These are phyloP conservation scores for Ladona fulva DNA, from an alignment of 1,140 invertebrate genomes.

Conservation along the genomic window DNA sequence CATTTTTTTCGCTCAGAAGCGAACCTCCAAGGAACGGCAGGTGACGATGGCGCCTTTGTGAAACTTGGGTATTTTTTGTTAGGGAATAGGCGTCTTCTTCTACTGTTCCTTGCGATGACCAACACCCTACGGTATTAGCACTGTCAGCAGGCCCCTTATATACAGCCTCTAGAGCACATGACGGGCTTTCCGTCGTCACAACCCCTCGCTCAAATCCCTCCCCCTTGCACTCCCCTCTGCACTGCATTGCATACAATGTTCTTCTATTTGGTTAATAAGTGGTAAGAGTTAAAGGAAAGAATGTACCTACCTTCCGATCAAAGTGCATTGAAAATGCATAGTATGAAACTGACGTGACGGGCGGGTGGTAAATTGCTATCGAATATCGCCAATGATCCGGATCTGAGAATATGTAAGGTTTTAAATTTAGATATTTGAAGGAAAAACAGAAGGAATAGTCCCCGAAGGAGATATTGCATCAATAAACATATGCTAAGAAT, in stretches of 20 bases:
- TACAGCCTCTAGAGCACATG: neutral
- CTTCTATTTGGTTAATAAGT: no score
- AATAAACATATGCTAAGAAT: no score
- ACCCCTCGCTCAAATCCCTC: neutral
- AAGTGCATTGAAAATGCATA: no score
- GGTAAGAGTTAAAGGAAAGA: no score
- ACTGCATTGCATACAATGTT: neutral
- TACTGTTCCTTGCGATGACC: neutral
- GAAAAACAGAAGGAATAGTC: no score
- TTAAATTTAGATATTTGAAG: no score
- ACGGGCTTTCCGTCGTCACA: neutral
- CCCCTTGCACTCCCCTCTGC: neutral
- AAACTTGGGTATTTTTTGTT: neutral
- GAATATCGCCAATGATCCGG: no score
- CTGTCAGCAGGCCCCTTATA: neutral
- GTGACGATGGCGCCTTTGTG: neutral
- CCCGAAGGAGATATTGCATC: no score
- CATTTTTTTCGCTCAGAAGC: constrained; percentile 39
- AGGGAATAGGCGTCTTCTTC: neutral
- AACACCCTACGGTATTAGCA: neutral
- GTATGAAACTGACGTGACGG: no score
- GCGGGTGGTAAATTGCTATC: no score
- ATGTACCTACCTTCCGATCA: no score
- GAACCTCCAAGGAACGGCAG: neutral
- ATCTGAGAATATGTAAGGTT: no score